Conservation (phyloP, 2,797 vertebrate species). For the Ctenopoma kingsleyae region DNA sequence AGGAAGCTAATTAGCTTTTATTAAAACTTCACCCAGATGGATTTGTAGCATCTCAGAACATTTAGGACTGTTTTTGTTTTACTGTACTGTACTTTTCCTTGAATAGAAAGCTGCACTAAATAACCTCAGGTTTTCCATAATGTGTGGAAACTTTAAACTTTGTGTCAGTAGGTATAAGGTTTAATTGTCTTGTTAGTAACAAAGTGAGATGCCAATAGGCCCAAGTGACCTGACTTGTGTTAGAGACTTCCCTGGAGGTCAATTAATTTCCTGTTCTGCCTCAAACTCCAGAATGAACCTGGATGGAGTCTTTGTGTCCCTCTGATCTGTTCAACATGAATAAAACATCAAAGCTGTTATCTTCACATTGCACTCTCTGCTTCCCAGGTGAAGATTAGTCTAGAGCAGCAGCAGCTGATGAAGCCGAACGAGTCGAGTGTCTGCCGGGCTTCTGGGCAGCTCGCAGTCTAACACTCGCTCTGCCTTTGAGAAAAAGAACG, state of each 20-base stretch:
- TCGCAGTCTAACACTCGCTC: slow-evolving; percentile 1
- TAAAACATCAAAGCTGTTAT: slow-evolving; percentile 69
- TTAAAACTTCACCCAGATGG: too few species aligned
- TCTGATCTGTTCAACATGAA: slow-evolving; percentile 54
- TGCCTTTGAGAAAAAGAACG: slow-evolving; percentile 1
- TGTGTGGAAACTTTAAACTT: too few species aligned
- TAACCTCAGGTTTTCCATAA: not conserved
- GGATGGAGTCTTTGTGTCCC: slow-evolving; percentile 38
- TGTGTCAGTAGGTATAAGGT: not conserved
- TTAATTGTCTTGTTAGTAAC: slow-evolving; percentile 38
- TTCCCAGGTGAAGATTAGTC: slow-evolving; percentile 57
- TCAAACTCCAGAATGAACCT: slow-evolving; percentile 38
- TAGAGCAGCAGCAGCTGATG: slow-evolving; percentile 40
- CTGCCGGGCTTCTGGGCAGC: slow-evolving; percentile 6
- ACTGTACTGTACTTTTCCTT: not conserved
- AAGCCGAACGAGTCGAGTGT: slow-evolving; percentile 37
- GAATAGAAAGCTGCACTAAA: not conserved
- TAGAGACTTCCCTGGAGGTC: slow-evolving; percentile 52
- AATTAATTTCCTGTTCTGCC: slow-evolving; percentile 50
- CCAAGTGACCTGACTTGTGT: slow-evolving; percentile 7
- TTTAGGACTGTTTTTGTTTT: not conserved
- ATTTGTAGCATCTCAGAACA: too few species aligned
- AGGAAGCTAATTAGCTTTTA: too few species aligned
- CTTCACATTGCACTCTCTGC: slow-evolving; percentile 15
- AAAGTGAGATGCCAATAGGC: slow-evolving; percentile 5